Base-by-base conservation (phyloP, 2,797 vertebrate genomes). In the Sebastes hubbsi region DNA sequence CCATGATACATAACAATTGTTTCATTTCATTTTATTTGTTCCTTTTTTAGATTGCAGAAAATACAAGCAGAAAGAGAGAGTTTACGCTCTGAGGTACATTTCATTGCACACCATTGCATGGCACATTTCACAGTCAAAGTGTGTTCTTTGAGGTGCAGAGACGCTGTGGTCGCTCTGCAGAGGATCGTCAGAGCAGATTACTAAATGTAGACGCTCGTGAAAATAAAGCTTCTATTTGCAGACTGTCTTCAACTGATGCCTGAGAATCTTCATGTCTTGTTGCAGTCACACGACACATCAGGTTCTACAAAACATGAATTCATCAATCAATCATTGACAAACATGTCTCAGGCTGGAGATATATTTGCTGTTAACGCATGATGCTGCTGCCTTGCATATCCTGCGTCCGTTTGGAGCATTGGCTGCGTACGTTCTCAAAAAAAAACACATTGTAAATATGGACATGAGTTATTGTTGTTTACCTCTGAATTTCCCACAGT, bases 361-460 rank as follows among this genome's bases (percentile, higher is more conserved):
- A 36, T 36, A 36, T 36, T 36, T 36, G 34, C 34, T 36, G 34
- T 36, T 36, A 36, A 36, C 2, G 0, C 34, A 13, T 36, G 34
- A 0, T 11, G 32, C 0, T 0, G 34, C 11, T 36, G 11, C 11
- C 34, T 13, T 36, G 34, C 34, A 36, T 1, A 36, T 0, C 34
- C 34, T 36, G 34, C 32, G 32, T 34, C 32, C 9, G 32, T 34
- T 34, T 34, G 9, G 32, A 34, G 32, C 32, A 1, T 4, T 34
- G 9, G 32, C 32, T 11, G 32, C 32, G 0, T 34, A 34, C 32
- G 32, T 34, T 0, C 32, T 34, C 1, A 34, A 34, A 34, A 34
- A n/a, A 34, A 0, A 34, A 10, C 32, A 36, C 34, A 36, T 12
- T 4, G 34, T 36, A 36, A 36, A 12, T 36, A 12, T 36, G 34